phyloP scores from a whole-genome alignment of 2,888 invertebrate genomes.

The Drosophila anomalata region DNA sequence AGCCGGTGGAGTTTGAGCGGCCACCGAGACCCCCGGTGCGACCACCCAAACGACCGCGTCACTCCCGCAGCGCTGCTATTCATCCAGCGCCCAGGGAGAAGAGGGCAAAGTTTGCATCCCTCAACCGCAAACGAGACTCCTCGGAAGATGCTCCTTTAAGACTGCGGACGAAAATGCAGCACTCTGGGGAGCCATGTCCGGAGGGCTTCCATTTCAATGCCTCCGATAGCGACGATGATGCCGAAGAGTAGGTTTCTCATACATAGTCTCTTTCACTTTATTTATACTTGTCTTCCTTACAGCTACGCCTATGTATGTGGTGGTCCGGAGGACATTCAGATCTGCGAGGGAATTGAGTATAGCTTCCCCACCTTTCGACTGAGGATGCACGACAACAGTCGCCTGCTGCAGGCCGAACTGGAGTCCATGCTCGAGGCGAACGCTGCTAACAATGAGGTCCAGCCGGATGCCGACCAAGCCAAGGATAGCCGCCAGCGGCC shows the following conservation, averaged over 20 bases:
- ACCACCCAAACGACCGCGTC: constrained; percentile 81
- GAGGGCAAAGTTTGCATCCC: constrained; percentile 71
- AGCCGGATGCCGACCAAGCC: neutral
- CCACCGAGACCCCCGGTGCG: constrained; percentile 83
- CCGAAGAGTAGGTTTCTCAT: constrained; percentile 50
- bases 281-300: rapidly evolving
- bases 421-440: constrained; percentile 62
- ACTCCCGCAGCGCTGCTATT: constrained; percentile 77
- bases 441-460: constrained; percentile 8
- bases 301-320: constrained; percentile 79
- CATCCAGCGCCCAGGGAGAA: constrained; percentile 81
- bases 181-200: constrained; percentile 20
- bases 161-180: constrained; percentile 33
- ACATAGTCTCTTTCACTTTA: rapidly evolving
- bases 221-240: constrained; percentile 55
- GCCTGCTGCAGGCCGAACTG: constrained; percentile 68
- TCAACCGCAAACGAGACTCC: constrained; percentile 39
- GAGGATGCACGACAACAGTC: constrained; percentile 79
- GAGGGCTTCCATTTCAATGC: constrained; percentile 32
- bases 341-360: constrained; percentile 82
- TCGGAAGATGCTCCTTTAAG: constrained; percentile 40
- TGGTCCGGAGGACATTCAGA: constrained; percentile 72
- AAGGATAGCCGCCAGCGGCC: constrained; percentile 5
- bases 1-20: constrained; percentile 82
- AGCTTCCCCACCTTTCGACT: constrained; percentile 83